Percentiles rank a stretch among this genome's conserved stretches.
Evolutionary conservation across 2,888 invertebrate species (phyloP).

Genomic region (Clivina fossor): DNA sequence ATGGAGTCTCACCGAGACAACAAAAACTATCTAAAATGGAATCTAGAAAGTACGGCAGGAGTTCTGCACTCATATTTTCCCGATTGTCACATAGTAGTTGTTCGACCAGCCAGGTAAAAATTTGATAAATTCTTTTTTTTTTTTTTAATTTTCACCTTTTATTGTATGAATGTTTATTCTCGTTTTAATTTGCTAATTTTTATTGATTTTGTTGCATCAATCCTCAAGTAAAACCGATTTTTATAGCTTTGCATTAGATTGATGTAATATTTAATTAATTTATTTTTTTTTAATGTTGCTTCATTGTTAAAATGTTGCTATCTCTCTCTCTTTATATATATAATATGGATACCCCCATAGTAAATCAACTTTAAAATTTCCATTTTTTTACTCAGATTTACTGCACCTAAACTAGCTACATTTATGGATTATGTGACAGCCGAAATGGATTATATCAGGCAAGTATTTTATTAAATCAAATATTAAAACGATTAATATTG

Average conservation of each 20-base stretch:
- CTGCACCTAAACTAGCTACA: conserved; percentile 46
- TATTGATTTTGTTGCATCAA: too few relatives aligned
- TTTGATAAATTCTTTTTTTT: neutral
- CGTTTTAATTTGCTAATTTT: too few relatives aligned
- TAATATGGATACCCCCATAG: conserved; percentile 35
- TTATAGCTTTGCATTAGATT: too few relatives aligned
- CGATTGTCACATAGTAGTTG: conserved; percentile 68
- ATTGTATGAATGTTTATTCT: conserved; percentile 2
- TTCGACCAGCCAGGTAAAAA: conserved; percentile 72
- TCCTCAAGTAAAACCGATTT: too few relatives aligned
- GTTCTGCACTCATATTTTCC: conserved; percentile 71
- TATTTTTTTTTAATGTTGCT: too few relatives aligned
- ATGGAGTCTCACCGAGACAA: conserved; percentile 73
- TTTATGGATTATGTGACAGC: conserved; percentile 46
- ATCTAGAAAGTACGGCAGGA: conserved; percentile 74
- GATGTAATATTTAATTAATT: too few relatives aligned
- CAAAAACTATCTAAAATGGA: conserved; percentile 75
- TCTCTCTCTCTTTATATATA: conserved; percentile 3
- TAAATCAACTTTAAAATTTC: conserved; percentile 28
- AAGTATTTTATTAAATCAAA: conserved; percentile 39
- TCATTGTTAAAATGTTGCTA: too few relatives aligned
- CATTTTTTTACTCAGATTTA: conserved; percentile 41
- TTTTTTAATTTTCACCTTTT: neutral
- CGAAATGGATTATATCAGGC: conserved; percentile 46
- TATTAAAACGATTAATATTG: conserved; percentile 17